A percentile compares a stretch with the other conserved stretches of the same genome.
These are phyloP conservation scores for Busseola fusca DNA, from an alignment of 2,888 invertebrate genomes.

Conservation along the genomic window DNA sequence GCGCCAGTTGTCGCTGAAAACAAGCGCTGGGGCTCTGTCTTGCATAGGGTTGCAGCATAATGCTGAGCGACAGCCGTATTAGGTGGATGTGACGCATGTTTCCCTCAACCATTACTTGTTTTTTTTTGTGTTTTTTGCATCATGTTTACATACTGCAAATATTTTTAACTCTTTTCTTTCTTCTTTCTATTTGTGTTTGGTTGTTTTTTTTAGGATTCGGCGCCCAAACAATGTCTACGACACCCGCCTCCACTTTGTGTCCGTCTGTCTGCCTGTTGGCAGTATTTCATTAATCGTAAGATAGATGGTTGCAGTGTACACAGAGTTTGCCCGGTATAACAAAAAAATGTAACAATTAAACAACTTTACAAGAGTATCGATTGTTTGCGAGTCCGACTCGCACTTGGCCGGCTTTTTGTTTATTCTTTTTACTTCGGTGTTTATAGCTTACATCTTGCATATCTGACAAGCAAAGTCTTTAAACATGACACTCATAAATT, in stretches of 20 bases:
- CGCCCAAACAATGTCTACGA: background rate
- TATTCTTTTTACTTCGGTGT: background rate
- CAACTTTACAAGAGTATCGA: no score
- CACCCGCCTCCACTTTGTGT: background rate
- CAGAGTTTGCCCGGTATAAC: background rate
- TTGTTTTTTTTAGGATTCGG: background rate
- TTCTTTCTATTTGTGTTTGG: no score
- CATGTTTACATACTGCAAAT: no score
- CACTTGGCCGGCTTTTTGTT: background rate
- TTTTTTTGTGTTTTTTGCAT: no score
- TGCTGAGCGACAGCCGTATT: no score
- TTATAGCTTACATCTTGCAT: background rate
- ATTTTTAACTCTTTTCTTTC: no score
- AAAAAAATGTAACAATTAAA: background rate
- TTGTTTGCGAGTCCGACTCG: background rate
- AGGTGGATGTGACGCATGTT: no score
- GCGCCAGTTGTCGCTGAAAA: no score
- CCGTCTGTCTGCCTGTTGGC: background rate
- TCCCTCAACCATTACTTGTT: no score
- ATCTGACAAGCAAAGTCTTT: conserved; percentile 4
- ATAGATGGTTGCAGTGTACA: background rate
- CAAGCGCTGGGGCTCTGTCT: no score
- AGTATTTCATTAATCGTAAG: no score
- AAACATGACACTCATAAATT: conserved; percentile 33
- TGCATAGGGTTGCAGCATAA: no score